A percentile compares a stretch with the other conserved stretches of the same genome.
Conservation (phyloP, 1,140 invertebrate genomes). For the Trinorchestia longiramus region DNA sequence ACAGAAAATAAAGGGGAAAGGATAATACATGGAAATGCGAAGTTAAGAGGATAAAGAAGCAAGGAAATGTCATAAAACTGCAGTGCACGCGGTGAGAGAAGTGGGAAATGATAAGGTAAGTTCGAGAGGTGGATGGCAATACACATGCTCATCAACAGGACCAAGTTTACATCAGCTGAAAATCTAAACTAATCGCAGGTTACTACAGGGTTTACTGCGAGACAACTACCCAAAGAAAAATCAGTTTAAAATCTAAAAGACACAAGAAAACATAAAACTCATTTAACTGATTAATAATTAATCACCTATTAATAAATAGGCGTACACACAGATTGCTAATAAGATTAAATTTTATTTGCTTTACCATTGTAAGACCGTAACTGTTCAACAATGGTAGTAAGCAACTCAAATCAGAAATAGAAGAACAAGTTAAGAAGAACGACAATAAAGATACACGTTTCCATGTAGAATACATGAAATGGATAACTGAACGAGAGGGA, state of each 20-base stretch:
- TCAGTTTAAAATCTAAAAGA: neutral
- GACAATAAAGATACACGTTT: neutral
- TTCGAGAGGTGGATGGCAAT: neutral
- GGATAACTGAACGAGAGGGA: neutral
- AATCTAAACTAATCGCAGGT: neutral
- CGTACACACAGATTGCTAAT: neutral
- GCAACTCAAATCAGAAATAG: neutral
- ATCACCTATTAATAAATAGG: too few species aligned
- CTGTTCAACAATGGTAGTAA: neutral
- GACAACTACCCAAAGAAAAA: neutral
- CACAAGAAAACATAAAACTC: neutral
- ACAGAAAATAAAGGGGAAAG: neutral
- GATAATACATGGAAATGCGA: neutral
- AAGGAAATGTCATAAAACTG: neutral
- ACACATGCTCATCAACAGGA: neutral
- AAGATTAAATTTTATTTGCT: neutral
- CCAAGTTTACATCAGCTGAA: neutral
- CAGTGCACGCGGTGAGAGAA: neutral
- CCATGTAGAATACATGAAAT: neutral
- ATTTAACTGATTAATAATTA: too few species aligned
- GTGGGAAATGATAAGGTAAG: neutral
- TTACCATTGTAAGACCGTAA: neutral
- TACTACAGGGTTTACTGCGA: neutral
- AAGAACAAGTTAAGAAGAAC: neutral
- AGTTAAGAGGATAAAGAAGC: neutral